Evolutionary conservation across 2,888 invertebrate species (phyloP).

Genomic region (Chalcosyrphus nemorum): DNA sequence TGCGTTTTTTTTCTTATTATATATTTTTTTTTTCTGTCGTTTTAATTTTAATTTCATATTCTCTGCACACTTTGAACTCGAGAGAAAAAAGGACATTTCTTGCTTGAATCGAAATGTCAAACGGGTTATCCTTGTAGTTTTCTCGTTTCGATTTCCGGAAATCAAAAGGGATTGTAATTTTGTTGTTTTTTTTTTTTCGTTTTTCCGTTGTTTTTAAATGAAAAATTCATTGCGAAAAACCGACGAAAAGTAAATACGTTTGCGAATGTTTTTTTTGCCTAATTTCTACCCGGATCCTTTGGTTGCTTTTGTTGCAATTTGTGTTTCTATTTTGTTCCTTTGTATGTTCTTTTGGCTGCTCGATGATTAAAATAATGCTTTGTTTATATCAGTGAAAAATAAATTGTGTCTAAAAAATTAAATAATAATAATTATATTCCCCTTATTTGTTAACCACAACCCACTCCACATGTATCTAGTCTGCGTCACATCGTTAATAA

Average conservation of each 20-base stretch:
- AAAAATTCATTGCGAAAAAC: too few species aligned
- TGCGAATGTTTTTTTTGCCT: background rate
- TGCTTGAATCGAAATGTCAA: background rate
- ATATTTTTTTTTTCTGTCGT: background rate
- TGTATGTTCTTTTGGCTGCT: background rate
- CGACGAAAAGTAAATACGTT: background rate
- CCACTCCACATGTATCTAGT: too few species aligned
- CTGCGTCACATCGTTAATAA: too few species aligned
- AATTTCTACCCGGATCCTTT: background rate
- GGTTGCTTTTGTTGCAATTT: conserved; percentile 5
- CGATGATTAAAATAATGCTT: background rate
- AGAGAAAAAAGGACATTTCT: too few species aligned
- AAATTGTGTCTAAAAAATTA: conserved; percentile 18
- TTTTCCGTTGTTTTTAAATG: too few species aligned
- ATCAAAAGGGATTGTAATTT: background rate
- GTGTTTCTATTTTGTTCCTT: background rate
- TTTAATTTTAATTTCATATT: conserved; percentile 12
- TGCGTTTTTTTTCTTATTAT: conserved; percentile 47
- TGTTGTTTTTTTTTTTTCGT: background rate
- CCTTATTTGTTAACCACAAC: too few species aligned
- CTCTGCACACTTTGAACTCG: too few species aligned
- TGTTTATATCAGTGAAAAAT: conserved; percentile 22
- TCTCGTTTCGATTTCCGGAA: conserved; percentile 5
- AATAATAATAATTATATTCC: too few species aligned
- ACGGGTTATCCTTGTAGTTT: background rate